Percentiles rank a stretch among this genome's conserved stretches.
Conservation (phyloP, 2,888 invertebrate species). For the Cheilosia scutellata region DNA sequence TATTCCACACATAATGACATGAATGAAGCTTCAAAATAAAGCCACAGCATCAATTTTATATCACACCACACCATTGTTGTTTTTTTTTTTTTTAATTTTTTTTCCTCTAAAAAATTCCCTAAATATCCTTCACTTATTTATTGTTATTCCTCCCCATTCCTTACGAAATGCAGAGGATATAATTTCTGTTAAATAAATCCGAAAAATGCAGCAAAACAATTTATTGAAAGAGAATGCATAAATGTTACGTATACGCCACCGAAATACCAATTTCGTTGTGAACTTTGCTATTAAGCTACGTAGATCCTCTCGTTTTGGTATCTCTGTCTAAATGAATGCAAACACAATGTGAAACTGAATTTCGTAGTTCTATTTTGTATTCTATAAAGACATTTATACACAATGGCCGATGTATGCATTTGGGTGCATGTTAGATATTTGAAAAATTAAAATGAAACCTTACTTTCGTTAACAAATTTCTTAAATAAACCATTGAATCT, state of each 20-base stretch:
- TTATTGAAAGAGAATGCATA: neutral
- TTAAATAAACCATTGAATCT: neutral
- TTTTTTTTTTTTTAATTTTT: too few species aligned
- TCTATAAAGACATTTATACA: neutral
- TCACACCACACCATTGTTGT: too few species aligned
- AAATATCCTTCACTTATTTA: too few species aligned
- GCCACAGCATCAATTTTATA: too few species aligned
- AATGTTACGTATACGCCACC: conserved; percentile 8
- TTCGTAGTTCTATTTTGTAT: neutral
- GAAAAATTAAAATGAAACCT: neutral
- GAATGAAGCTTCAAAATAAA: too few species aligned
- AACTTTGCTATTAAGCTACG: neutral
- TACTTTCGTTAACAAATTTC: neutral
- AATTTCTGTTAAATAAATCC: neutral
- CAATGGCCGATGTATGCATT: neutral
- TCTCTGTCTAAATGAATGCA: neutral
- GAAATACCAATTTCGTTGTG: neutral
- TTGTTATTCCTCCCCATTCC: too few species aligned
- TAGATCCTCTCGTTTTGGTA: neutral
- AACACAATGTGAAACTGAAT: neutral
- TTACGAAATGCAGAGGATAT: neutral
- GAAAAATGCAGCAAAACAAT: neutral
- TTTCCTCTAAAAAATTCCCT: too few species aligned
- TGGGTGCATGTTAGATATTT: neutral
- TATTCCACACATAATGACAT: too few species aligned